Conservation (phyloP, 2,113 vertebrate genomes). For the Eulemur rufifrons region DNA sequence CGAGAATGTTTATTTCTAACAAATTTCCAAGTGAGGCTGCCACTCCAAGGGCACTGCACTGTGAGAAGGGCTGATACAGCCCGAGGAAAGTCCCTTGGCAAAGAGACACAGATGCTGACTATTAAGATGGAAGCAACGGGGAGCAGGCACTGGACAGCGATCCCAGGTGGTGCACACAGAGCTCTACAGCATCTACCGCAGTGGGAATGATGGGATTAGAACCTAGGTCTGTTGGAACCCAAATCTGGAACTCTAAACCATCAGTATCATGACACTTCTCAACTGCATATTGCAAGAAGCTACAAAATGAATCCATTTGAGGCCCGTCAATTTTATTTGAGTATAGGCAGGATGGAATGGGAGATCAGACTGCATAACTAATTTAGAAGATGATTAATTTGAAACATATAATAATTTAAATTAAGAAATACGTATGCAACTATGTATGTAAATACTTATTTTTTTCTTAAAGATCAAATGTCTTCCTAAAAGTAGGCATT, state of each 20-base stretch:
- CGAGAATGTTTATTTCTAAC: neutral
- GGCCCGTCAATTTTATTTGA: neutral
- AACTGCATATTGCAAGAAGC: neutral
- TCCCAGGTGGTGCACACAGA: rapidly evolving
- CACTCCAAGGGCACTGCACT: neutral
- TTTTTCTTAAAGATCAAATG: neutral
- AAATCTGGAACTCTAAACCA: neutral
- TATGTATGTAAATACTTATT: too few species aligned
- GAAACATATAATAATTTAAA: neutral
- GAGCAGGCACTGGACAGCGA: rapidly evolving
- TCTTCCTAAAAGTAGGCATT: neutral
- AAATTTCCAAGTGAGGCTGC: too few species aligned
- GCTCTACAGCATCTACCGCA: rapidly evolving
- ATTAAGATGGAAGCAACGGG: rapidly evolving
- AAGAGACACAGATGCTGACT: neutral
- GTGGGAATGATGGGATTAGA: rapidly evolving
- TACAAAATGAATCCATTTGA: neutral
- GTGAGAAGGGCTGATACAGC: neutral
- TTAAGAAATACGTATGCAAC: neutral
- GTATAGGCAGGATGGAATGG: neutral
- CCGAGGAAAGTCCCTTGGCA: neutral
- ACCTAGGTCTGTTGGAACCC: neutral
- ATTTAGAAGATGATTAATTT: neutral
- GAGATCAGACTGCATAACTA: neutral
- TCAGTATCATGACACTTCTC: neutral